Percentiles rank a stretch among this genome's conserved stretches.
These are phyloP conservation scores for Fregetta grallaria DNA, from an alignment of 2,113 vertebrate genomes.

Conservation along the genomic window DNA sequence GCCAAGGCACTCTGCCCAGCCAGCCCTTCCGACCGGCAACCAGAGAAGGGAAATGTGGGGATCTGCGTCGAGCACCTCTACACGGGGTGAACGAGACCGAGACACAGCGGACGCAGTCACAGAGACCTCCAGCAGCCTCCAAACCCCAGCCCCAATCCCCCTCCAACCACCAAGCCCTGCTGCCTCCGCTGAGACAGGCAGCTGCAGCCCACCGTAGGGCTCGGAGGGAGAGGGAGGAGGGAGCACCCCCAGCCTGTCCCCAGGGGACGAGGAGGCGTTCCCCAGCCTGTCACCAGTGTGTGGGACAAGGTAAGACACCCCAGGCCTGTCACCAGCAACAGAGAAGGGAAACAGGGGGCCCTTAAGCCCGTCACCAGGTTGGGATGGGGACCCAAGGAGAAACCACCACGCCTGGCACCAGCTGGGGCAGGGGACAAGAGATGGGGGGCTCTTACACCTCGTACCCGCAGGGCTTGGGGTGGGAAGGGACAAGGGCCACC, in stretches of 20 bases:
- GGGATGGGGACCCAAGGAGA: not conserved
- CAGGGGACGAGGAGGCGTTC: not conserved
- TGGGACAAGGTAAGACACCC: not conserved
- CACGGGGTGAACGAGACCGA: accelerated
- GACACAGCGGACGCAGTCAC: accelerated
- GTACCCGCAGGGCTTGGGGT: accelerated
- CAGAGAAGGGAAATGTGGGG: not conserved
- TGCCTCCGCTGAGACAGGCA: too few species aligned
- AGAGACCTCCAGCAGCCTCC: not conserved
- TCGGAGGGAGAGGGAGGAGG: too few species aligned
- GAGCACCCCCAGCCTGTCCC: not conserved
- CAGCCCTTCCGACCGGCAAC: accelerated
- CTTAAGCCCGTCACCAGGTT: not conserved
- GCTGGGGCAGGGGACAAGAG: not conserved
- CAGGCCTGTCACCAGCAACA: not conserved
- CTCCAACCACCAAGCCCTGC: not conserved
- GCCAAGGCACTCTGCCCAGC: accelerated
- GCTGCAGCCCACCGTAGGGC: not conserved
- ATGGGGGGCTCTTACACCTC: accelerated
- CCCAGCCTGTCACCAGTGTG: accelerated
- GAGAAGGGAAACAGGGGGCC: accelerated
- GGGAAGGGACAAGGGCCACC: not conserved
- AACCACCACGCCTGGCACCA: accelerated
- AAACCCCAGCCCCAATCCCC: accelerated
- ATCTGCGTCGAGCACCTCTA: accelerated